A percentile compares a stretch with the other conserved stretches of the same genome.
Evolutionary conservation across 64 coral and sea anemone genomes (phyloP).

Genomic region (Actinia equina): DNA sequence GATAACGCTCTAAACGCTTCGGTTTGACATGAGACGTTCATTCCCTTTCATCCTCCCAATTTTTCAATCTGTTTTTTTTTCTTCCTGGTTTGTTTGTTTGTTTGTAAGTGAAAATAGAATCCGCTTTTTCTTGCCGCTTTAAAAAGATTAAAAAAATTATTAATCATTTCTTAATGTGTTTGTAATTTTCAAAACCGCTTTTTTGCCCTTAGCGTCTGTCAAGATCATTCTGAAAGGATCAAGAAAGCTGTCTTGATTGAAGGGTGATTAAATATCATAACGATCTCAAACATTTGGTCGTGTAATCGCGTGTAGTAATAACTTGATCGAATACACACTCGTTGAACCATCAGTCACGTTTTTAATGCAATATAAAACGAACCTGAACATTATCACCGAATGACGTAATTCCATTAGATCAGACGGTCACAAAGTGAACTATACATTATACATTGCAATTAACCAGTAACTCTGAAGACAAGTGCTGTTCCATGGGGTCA

Average conservation of each 20-base stretch:
- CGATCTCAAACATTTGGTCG: not conserved
- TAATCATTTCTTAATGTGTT: not conserved
- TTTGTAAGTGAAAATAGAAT: too few relatives aligned
- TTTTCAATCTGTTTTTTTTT: not conserved
- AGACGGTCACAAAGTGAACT: not conserved
- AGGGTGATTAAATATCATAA: not conserved
- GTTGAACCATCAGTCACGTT: not conserved
- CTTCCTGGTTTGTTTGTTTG: too few relatives aligned
- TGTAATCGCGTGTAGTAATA: not conserved
- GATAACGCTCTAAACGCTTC: not conserved
- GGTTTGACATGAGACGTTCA: not conserved
- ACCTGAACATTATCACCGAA: not conserved
- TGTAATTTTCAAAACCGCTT: not conserved
- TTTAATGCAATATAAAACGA: not conserved
- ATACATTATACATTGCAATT: too few relatives aligned
- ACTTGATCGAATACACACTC: not conserved
- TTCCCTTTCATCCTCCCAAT: not conserved
- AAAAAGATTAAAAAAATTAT: too few relatives aligned
- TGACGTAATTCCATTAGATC: not conserved
- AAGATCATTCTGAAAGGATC: not conserved
- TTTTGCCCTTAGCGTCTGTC: not conserved
- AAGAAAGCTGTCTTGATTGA: not conserved
- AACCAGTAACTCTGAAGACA: too few relatives aligned
- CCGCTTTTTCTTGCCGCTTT: too few relatives aligned
- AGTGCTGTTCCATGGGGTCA: not conserved